Evolutionary conservation across 2,797 vertebrate genomes (phyloP), one percentile per base, ranked within the genome.

Genomic region (Vespertilio murinus): DNA sequence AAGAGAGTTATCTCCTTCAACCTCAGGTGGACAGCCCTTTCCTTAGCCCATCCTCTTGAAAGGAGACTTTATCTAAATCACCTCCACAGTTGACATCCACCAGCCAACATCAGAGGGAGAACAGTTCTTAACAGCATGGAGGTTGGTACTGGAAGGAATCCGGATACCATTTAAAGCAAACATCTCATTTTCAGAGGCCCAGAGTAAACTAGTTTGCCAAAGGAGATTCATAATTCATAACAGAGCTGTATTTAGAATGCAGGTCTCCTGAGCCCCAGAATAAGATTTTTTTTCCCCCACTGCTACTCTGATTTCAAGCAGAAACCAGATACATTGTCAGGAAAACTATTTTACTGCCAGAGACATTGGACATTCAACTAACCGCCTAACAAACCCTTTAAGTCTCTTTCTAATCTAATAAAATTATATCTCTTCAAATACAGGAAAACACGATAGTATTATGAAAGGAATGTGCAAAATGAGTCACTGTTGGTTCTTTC

Each of bases 131-230:
- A 74, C 80, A 56, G 74, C 59, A 42, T 49, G 3, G 30, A 70
- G 33, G 81, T 78, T 81, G 38, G 30, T 82, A 20, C 14, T 45
- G 11, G 25, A 71, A 87, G 49, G 30, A 88, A 77, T 83, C 70
- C 65, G 22, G 23, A 47, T 64, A 20, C 38, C 28, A 81, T 84
- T 84, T 65, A 70, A 88, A 56, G 35, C 54, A 73, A 61, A 87
- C 22, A 33, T 45, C 42, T 95, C 74, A 77, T 80, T 95, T 92
- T 86, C 30, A 30, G 86, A 91, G 84, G n/a, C n/a, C 59, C 28
- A 65, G 20, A 88, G 52, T 80, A 88, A 65, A 64, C 11, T 67
- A 28, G 18, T 54, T 93, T 94, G 30, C 73, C 81, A 81, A 45
- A 89, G 52, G 35, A 91, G n/a, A 69, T 71, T 33, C 52, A 52